Percentiles rank a stretch among this genome's conserved stretches.
Evolutionary conservation across 2,797 vertebrate genomes (phyloP).

Genomic region (Pseudomugil gertrudae): DNA sequence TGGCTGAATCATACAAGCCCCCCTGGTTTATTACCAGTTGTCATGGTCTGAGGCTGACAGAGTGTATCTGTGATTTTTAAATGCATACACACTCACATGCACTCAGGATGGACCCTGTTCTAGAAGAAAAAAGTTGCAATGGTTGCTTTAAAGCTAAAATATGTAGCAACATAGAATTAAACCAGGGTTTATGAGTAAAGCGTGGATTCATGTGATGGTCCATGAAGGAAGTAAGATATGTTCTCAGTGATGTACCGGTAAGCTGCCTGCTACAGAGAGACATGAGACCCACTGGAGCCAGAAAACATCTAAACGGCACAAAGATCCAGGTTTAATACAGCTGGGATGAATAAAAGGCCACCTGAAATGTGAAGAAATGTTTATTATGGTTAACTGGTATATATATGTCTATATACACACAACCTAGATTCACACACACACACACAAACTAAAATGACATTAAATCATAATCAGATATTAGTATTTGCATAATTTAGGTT

Average conservation of each 20-base stretch:
- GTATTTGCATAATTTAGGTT: constrained; percentile 73
- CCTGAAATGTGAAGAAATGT: not conserved
- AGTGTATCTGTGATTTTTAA: not conserved
- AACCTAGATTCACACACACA: constrained; percentile 2
- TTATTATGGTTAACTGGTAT: not conserved
- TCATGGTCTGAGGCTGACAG: not conserved
- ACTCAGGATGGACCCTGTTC: not conserved
- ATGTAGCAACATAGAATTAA: not conserved
- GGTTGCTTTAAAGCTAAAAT: not conserved
- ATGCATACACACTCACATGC: not conserved
- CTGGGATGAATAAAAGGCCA: not conserved
- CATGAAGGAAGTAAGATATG: not conserved
- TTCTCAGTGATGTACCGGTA: not conserved
- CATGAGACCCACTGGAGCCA: not conserved
- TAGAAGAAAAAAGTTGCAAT: not conserved
- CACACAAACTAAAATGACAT: constrained; percentile 8
- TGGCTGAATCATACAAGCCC: constrained; percentile 23
- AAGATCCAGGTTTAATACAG: not conserved
- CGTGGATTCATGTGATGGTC: not conserved
- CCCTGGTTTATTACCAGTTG: constrained; percentile 1
- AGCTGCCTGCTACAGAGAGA: no score
- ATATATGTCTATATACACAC: not conserved
- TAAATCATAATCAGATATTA: constrained; percentile 51
- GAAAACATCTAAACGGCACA: not conserved
- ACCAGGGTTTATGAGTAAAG: not conserved